Conservation (phyloP, 2,888 invertebrate species). For the Heliconius sara region DNA sequence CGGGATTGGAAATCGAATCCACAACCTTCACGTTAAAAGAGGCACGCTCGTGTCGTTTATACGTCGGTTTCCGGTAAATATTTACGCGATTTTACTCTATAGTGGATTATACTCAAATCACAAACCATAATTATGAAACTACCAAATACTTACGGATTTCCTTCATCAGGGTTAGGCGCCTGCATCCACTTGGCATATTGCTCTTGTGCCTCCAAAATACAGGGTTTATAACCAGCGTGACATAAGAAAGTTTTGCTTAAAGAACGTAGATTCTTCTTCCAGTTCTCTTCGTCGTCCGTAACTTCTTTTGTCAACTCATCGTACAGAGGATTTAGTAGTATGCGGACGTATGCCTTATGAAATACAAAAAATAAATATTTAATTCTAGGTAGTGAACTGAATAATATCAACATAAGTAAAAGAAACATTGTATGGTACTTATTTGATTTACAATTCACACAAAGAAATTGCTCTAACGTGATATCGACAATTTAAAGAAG, state of each 20-base stretch:
- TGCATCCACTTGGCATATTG: slow-evolving; percentile 91
- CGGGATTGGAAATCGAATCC: no score
- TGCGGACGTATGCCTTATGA: slow-evolving; percentile 87
- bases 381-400: neutral
- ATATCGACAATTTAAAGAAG: no score
- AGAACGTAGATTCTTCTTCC: slow-evolving; percentile 87
- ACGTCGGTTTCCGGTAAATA: no score
- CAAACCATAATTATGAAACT: no score
- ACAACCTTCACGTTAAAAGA: no score
- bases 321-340: slow-evolving; percentile 88
- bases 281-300: slow-evolving; percentile 85
- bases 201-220: slow-evolving; percentile 89
- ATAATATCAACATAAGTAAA: neutral
- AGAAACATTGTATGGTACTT: no score
- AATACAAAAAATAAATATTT: slow-evolving; percentile 6
- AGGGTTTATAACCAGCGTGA: slow-evolving; percentile 89
- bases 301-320: slow-evolving; percentile 84
- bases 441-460: no score
- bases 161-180: slow-evolving; percentile 88
- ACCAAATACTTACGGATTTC: slow-evolving; percentile 88
- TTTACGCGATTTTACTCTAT: no score
- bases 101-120: no score
- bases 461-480: no score
- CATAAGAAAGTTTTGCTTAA: slow-evolving; percentile 89
- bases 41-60: no score